Percentiles rank a stretch among this genome's conserved stretches.
phyloP scores from a whole-genome alignment of 2,888 invertebrate genomes.

The Hypomecis punctinalis region DNA sequence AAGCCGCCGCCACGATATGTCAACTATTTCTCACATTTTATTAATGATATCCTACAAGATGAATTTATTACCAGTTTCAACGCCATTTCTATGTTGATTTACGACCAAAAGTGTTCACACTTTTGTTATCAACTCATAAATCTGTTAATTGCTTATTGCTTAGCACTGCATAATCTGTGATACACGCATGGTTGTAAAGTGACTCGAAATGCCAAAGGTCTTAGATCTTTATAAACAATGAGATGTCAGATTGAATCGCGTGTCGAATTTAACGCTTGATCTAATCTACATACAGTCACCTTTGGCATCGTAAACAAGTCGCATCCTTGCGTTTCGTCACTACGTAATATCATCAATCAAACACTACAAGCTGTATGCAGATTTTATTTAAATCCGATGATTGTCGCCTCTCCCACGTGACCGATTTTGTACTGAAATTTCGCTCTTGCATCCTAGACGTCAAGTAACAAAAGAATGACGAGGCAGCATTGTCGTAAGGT shows the following conservation, averaged over 20 bases:
- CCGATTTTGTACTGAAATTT: constrained; percentile 55
- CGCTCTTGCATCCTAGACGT: constrained; percentile 49
- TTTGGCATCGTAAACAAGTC: constrained; percentile 70
- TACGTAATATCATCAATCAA: constrained; percentile 72
- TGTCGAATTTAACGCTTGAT: constrained; percentile 70
- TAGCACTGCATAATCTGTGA: constrained; percentile 47
- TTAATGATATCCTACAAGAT: constrained; percentile 58
- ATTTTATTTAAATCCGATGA: constrained; percentile 72
- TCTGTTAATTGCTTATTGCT: constrained; percentile 40
- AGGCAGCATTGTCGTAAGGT: constrained; percentile 59
- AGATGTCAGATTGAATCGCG: constrained; percentile 68
- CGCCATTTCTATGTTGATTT: constrained; percentile 42
- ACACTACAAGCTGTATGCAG: constrained; percentile 70
- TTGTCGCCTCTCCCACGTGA: constrained; percentile 67
- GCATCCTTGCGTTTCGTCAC: constrained; percentile 67
- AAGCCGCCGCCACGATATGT: constrained; percentile 61
- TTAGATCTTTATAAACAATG: constrained; percentile 56
- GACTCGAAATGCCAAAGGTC: constrained; percentile 64
- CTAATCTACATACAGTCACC: constrained; percentile 81
- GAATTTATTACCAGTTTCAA: constrained; percentile 55
- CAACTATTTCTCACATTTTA: constrained; percentile 77
- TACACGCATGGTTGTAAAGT: constrained; percentile 48
- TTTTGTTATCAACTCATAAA: constrained; percentile 55
- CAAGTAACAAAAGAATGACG: constrained; percentile 55
- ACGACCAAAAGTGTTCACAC: constrained; percentile 53